A percentile compares a stretch with the other conserved stretches of the same genome.
phyloP scores from a whole-genome alignment of 2,797 vertebrate genomes.

The Enteromius mattozi region DNA sequence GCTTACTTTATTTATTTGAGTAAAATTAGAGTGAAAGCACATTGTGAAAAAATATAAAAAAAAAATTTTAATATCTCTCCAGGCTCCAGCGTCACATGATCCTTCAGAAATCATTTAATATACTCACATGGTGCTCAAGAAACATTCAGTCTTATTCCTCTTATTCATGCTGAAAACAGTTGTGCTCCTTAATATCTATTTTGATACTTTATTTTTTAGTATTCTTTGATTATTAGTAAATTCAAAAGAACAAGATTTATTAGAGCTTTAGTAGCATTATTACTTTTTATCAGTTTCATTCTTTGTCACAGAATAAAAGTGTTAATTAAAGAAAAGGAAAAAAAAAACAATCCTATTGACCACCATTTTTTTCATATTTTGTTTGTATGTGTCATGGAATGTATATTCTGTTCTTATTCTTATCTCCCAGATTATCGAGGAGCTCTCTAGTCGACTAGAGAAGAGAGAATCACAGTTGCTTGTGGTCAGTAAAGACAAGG shows the following conservation, averaged over 20 bases:
- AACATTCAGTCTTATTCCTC: neutral
- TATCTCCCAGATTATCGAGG: conserved; percentile 84
- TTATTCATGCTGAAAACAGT: neutral
- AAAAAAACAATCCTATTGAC: neutral
- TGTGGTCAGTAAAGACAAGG: conserved; percentile 94
- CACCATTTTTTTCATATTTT: neutral
- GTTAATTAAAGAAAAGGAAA: neutral
- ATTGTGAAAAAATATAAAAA: neutral
- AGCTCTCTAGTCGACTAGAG: conserved; percentile 89
- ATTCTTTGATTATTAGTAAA: neutral
- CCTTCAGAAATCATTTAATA: neutral
- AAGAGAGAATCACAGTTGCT: conserved; percentile 93
- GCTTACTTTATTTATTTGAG: neutral
- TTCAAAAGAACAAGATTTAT: neutral
- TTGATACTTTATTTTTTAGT: neutral
- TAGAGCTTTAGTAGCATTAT: neutral
- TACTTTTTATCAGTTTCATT: neutral
- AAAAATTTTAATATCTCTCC: neutral
- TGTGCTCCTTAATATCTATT: neutral
- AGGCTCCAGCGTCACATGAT: neutral
- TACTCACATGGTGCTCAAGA: neutral
- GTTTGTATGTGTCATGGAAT: neutral
- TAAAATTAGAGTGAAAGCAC: neutral
- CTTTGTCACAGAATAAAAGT: neutral
- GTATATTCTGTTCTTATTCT: neutral